These are phyloP conservation scores for Hermodice carunculata DNA, from an alignment of 2,888 invertebrate genomes.

Conservation along the genomic window DNA sequence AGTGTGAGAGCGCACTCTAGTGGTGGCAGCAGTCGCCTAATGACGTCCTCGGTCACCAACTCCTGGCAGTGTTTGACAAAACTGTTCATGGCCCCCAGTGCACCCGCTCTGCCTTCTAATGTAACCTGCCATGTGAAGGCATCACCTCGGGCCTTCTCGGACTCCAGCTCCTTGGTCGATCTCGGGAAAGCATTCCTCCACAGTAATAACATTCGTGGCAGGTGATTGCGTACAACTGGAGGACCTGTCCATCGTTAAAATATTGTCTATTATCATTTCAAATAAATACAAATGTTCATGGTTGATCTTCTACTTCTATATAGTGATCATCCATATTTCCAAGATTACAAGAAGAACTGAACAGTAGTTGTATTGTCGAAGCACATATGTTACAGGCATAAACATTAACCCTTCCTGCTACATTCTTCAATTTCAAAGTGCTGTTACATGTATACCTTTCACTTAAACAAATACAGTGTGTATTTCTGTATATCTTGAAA, in stretches of 20 bases:
- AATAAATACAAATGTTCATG: too few relatives aligned
- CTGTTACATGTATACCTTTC: too few relatives aligned
- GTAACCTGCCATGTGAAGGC: conserved; percentile 98
- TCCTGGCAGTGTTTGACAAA: conserved; percentile 90
- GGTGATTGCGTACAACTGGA: conserved; percentile 89
- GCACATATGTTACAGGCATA: too few relatives aligned
- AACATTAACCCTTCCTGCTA: too few relatives aligned
- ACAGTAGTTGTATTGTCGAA: too few relatives aligned
- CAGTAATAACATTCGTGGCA: conserved; percentile 92
- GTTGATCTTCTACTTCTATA: too few relatives aligned
- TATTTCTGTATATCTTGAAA: too few relatives aligned
- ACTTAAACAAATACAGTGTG: too few relatives aligned
- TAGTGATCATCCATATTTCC: too few relatives aligned
- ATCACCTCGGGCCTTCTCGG: conserved; percentile 93
- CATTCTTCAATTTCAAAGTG: too few relatives aligned
- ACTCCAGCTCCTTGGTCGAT: conserved; percentile 95
- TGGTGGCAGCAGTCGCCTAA: conserved; percentile 87
- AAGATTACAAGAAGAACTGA: too few relatives aligned
- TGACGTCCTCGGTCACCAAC: conserved; percentile 91
- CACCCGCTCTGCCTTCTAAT: conserved; percentile 95
- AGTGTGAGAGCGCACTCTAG: conserved; percentile 96
- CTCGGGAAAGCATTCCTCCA: conserved; percentile 99
- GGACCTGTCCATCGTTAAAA: conserved; percentile 81
- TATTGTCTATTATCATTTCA: too few relatives aligned
- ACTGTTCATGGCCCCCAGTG: conserved; percentile 94